phyloP scores from a whole-genome alignment of 2,888 invertebrate species.

The Cephus pulcher region DNA sequence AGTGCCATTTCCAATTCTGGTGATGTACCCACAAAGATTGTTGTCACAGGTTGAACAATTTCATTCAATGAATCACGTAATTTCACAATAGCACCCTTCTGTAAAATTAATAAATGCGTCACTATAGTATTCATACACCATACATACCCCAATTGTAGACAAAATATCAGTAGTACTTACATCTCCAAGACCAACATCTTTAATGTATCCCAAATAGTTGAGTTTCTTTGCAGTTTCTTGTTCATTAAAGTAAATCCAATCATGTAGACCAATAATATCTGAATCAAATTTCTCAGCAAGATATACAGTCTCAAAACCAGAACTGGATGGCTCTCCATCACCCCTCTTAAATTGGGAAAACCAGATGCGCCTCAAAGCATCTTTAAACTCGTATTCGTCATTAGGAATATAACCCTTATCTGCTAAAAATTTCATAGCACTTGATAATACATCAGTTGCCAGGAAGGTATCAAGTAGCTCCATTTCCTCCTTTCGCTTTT shows the following conservation, averaged over 20 bases:
- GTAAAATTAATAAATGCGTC: constrained; percentile 58
- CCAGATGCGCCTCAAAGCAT: constrained; percentile 80
- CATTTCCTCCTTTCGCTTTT: constrained; percentile 83
- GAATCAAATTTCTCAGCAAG: constrained; percentile 83
- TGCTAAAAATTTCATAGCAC: constrained; percentile 75
- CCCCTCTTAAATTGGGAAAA: constrained; percentile 86
- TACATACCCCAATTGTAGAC: neutral
- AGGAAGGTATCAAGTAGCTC: constrained; percentile 83
- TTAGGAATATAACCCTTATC: constrained; percentile 68
- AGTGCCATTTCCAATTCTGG: constrained; percentile 93
- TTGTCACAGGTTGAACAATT: constrained; percentile 80
- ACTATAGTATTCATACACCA: neutral
- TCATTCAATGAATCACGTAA: constrained; percentile 79
- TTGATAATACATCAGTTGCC: constrained; percentile 80
- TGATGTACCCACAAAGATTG: constrained; percentile 86
- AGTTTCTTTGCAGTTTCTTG: constrained; percentile 80
- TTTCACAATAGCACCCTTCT: constrained; percentile 84
- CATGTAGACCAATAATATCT: constrained; percentile 83
- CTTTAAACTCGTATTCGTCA: constrained; percentile 72
- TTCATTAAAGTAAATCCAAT: constrained; percentile 87
- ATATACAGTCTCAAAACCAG: constrained; percentile 93
- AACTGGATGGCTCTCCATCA: constrained; percentile 83
- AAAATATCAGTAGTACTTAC: constrained; percentile 68
- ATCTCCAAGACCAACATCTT: constrained; percentile 76
- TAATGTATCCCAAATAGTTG: constrained; percentile 87